Evolutionary conservation across 2,888 invertebrate species (phyloP).

Genomic region (Drosophila atripex): DNA sequence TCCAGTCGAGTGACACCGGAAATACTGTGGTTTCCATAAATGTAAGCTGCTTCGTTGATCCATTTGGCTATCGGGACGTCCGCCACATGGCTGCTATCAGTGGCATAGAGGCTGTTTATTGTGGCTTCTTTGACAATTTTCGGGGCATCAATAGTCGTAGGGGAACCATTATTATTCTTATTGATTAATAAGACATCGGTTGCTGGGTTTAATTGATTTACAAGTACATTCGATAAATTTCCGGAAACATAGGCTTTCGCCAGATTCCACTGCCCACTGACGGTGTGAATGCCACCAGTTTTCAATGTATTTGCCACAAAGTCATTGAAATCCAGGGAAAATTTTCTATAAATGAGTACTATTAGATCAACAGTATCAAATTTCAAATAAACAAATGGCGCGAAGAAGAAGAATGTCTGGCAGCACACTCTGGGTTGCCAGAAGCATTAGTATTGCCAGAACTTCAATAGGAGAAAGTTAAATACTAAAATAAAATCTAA

Average conservation of each 20-base stretch:
- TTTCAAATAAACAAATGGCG: not conserved
- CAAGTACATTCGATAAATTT: constrained; percentile 76
- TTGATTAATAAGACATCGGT: constrained; percentile 84
- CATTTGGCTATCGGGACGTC: constrained; percentile 84
- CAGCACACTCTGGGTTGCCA: not conserved
- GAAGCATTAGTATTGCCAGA: too few relatives aligned
- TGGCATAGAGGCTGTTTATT: constrained; percentile 81
- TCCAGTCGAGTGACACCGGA: constrained; percentile 83
- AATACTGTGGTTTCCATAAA: constrained; percentile 83
- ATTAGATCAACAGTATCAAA: not conserved
- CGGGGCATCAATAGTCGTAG: constrained; percentile 74
- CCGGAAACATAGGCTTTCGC: constrained; percentile 68
- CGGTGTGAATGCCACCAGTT: constrained; percentile 83
- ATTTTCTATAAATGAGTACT: constrained; percentile 53
- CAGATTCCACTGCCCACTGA: constrained; percentile 81
- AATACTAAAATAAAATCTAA: too few relatives aligned
- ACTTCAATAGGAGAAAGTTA: too few relatives aligned
- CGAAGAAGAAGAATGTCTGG: not conserved
- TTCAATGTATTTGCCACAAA: constrained; percentile 84
- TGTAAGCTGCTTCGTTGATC: constrained; percentile 83
- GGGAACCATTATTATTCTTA: constrained; percentile 48
- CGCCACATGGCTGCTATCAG: constrained; percentile 81
- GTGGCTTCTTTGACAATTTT: constrained; percentile 71
- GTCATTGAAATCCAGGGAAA: constrained; percentile 80
- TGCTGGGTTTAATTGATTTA: constrained; percentile 85